Evolutionary conservation across 2,888 invertebrate genomes (phyloP), one percentile per base, ranked within the genome.

Genomic region (Zygaena filipendulae): DNA sequence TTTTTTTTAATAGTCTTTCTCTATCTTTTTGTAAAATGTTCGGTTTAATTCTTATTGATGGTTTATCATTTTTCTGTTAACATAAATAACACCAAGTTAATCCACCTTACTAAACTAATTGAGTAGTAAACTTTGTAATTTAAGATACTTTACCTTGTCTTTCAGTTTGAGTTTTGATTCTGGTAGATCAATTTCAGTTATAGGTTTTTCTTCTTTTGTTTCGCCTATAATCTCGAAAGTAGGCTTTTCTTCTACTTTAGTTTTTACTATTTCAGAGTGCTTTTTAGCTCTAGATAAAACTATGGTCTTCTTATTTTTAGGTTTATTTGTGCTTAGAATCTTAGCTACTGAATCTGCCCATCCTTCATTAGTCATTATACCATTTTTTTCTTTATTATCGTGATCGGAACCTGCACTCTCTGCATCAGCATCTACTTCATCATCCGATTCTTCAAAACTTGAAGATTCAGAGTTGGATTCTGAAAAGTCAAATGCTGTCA

Each of bases 291-390:
- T 87, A 0, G 92, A 90, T 19, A 95, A 60, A 1, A 92, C 89
- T 29, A 90, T 64, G 0, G 86, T 83, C 55, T 88, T 91, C 45
- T 90, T 90, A 21, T 84, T 82, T 59, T 88, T 88, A 0, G 91
- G 88, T 54, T 90, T 90, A 13, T 84, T 87, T 2, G 87, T 84
- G 33, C 83, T 84, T 12, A 94, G 74, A 40, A 94, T 89, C 64
- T 92, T 92, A 4, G 87, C 81, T 53, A 94, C 85, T 0, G 89
- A 91, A 66, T 92, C 87, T 2, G 91, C 92, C 92, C 92, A 93
- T 2, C 87, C 89, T 37, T 83, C 69, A 58, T 91, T 91, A 0
- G 77, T 55, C 27, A 70, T 43, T n/a, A 80, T 32, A 23, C 45
- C 39, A 4, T 41, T 41, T 24, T 47, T 49, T 4, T 49, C 47